phyloP scores from a whole-genome alignment of 2,797 vertebrate species.

The Tamandua tetradactyla region DNA sequence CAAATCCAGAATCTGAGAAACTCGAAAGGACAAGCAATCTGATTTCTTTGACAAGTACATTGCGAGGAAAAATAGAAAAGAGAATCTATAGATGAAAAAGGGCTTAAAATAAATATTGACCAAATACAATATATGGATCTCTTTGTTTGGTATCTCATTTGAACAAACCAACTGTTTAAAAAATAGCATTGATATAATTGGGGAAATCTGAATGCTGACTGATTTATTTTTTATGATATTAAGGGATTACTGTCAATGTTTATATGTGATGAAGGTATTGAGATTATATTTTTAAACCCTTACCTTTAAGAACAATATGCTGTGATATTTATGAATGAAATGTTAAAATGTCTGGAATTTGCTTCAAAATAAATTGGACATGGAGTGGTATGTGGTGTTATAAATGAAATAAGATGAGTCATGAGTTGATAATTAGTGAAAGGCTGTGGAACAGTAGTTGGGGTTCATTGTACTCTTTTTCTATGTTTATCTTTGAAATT shows the following conservation, averaged over 20 bases:
- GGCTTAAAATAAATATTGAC: not conserved
- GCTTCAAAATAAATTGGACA: not conserved
- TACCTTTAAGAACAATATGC: not conserved
- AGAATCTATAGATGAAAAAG: not conserved
- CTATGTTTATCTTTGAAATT: not conserved
- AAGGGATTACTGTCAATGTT: not conserved
- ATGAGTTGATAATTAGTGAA: not conserved
- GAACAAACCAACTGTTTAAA: not conserved
- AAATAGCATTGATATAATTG: not conserved
- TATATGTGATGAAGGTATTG: not conserved
- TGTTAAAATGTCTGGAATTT: not conserved
- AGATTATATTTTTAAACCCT: not conserved
- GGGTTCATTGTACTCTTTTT: not conserved
- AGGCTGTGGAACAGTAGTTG: not conserved
- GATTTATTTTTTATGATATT: not conserved
- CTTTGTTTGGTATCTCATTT: conserved; percentile 3
- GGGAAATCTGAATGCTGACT: not conserved
- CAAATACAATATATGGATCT: not conserved
- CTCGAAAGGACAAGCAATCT: not conserved
- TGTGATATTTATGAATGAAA: not conserved
- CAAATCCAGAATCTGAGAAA: conserved; percentile 29
- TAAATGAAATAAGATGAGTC: not conserved
- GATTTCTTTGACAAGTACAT: conserved; percentile 6
- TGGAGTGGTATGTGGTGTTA: not conserved
- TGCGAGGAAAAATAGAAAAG: not conserved